Evolutionary conservation across 1,140 invertebrate species (phyloP).

Genomic region (Ceratina calcarata): DNA sequence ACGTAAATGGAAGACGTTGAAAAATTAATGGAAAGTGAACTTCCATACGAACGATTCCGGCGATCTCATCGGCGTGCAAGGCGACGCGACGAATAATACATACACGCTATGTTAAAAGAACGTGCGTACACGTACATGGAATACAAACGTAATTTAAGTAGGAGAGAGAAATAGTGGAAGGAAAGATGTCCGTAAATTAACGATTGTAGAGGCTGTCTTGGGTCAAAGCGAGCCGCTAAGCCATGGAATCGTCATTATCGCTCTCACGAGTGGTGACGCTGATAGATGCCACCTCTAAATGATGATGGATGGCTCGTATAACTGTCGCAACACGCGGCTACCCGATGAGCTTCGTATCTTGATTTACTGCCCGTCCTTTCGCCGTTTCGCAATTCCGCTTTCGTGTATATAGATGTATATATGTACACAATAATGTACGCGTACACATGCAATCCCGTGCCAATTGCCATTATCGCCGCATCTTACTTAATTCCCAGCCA

Average conservation of each 20-base stretch:
- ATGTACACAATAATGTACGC: neutral
- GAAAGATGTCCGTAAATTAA: conserved; percentile 65
- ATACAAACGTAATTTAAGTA: neutral
- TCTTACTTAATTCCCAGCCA: conserved; percentile 40
- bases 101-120: neutral
- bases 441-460: conserved; percentile 26
- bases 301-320: conserved; percentile 77
- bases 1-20: neutral
- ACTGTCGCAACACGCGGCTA: conserved; percentile 74
- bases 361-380: conserved; percentile 72
- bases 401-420: conserved; percentile 24
- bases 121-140: neutral
- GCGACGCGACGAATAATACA: no score
- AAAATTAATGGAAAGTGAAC: no score
- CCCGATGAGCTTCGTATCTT: conserved; percentile 73
- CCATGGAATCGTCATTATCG: conserved; percentile 72
- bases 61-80: neutral
- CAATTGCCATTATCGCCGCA: conserved; percentile 46
- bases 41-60: no score
- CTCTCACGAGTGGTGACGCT: conserved; percentile 68
- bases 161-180: conserved; percentile 15
- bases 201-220: conserved; percentile 56
- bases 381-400: conserved; percentile 64
- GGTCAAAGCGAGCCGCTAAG: conserved; percentile 69
- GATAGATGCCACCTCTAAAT: conserved; percentile 72